These are phyloP conservation scores for Dryococelus australis DNA, from an alignment of 2,888 invertebrate genomes.

Conservation along the genomic window DNA sequence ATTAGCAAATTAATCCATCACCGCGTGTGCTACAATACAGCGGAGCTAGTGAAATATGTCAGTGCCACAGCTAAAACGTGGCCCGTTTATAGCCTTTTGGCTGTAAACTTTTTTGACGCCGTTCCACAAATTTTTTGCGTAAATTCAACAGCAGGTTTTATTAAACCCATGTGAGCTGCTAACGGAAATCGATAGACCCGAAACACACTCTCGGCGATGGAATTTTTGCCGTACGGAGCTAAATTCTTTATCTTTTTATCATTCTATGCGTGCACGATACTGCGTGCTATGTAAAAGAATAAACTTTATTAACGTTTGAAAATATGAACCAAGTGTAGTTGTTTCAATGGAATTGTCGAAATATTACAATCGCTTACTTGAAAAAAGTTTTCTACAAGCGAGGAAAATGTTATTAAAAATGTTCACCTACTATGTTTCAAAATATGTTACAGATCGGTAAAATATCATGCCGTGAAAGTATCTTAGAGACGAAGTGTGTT, in stretches of 20 bases:
- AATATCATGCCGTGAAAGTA: too few species aligned
- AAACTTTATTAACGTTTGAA: too few species aligned
- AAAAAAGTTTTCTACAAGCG: too few species aligned
- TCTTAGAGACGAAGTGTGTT: too few species aligned
- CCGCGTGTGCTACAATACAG: background rate
- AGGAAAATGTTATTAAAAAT: too few species aligned
- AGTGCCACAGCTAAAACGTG: background rate
- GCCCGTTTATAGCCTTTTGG: background rate
- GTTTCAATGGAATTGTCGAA: too few species aligned
- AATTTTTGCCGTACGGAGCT: background rate
- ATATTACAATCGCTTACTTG: too few species aligned
- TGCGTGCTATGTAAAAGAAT: too few species aligned
- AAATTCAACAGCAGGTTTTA: background rate
- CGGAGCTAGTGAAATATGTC: background rate
- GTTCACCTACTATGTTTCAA: too few species aligned
- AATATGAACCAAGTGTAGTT: too few species aligned
- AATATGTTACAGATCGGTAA: too few species aligned
- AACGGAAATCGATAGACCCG: background rate
- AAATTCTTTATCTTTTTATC: background rate
- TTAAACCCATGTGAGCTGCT: conserved; percentile 2
- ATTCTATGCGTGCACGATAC: too few species aligned
- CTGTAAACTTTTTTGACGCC: conserved; percentile 5
- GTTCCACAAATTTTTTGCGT: background rate
- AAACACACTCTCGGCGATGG: background rate
- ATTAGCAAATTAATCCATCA: background rate